phyloP scores from a whole-genome alignment of 2,797 vertebrate genomes.

The Balearica regulorum region DNA sequence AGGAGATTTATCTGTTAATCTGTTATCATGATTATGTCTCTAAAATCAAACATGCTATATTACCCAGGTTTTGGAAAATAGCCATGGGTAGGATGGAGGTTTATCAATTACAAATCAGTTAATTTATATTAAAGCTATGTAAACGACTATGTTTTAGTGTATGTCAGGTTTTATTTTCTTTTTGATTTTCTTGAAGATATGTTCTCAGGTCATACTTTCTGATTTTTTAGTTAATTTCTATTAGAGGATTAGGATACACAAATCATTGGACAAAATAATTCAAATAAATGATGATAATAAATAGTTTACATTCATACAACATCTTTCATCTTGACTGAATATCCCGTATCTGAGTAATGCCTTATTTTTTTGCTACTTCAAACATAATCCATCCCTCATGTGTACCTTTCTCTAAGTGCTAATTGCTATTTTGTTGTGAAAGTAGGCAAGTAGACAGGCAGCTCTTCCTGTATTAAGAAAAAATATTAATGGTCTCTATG shows the following conservation, averaged over 20 bases:
- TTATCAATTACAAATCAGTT: conserved; percentile 9
- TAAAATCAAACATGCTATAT: not conserved
- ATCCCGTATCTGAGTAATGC: not conserved
- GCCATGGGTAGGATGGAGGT: not conserved
- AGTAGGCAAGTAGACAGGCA: not conserved
- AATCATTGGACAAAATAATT: not conserved
- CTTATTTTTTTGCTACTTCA: not conserved
- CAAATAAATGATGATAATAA: not conserved
- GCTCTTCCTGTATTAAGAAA: not conserved
- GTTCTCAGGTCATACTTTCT: not conserved
- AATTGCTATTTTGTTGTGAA: not conserved
- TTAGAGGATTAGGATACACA: not conserved
- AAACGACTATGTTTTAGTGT: not conserved
- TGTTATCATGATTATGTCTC: not conserved
- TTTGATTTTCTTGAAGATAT: not conserved
- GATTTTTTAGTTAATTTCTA: not conserved
- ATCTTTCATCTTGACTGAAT: not conserved
- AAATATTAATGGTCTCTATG: not conserved
- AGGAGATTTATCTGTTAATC: not conserved
- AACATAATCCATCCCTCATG: not conserved
- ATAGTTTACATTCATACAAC: not conserved
- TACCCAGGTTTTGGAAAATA: not conserved
- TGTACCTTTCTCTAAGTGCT: not conserved
- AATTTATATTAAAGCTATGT: not conserved
- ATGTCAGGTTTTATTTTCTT: not conserved